These are phyloP conservation scores for Leptogaster cylindrica DNA, from an alignment of 2,888 invertebrate species.

Conservation along the genomic window DNA sequence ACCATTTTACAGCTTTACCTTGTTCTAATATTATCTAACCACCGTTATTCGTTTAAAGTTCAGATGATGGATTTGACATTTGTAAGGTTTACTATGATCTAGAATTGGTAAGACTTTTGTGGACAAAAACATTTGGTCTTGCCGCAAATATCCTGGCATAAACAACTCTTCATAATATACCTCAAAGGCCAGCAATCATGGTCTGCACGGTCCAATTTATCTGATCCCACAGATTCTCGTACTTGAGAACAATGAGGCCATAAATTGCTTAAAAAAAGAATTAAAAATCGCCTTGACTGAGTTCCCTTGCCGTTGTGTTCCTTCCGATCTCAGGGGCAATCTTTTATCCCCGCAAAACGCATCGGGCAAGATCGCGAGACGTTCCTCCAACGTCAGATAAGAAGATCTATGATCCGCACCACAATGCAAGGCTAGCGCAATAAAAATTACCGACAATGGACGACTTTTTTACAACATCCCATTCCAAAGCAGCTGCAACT, in stretches of 20 bases:
- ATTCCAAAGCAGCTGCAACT: too few relatives aligned
- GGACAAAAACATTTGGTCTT: too few relatives aligned
- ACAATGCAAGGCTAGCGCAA: not conserved
- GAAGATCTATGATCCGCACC: not conserved
- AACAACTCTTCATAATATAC: too few relatives aligned
- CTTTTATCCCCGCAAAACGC: not conserved
- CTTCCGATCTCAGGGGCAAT: not conserved
- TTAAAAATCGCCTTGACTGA: not conserved
- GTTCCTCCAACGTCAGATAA: not conserved
- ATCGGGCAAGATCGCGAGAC: not conserved
- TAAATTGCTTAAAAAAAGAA: not conserved
- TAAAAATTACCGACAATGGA: not conserved
- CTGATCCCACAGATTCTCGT: not conserved
- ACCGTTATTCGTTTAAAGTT: too few relatives aligned
- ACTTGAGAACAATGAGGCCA: not conserved
- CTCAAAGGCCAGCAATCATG: too few relatives aligned
- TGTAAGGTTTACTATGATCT: too few relatives aligned
- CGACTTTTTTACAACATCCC: not conserved
- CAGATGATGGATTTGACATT: too few relatives aligned
- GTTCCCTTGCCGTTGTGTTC: not conserved
- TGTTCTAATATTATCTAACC: too few relatives aligned
- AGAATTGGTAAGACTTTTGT: too few relatives aligned
- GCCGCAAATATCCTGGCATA: too few relatives aligned
- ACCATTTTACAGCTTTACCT: too few relatives aligned
- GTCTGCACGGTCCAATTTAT: not conserved